Evolutionary conservation across 2,888 invertebrate genomes (phyloP), one percentile per base, ranked within the genome.

Genomic region (Sesia bembeciformis): DNA sequence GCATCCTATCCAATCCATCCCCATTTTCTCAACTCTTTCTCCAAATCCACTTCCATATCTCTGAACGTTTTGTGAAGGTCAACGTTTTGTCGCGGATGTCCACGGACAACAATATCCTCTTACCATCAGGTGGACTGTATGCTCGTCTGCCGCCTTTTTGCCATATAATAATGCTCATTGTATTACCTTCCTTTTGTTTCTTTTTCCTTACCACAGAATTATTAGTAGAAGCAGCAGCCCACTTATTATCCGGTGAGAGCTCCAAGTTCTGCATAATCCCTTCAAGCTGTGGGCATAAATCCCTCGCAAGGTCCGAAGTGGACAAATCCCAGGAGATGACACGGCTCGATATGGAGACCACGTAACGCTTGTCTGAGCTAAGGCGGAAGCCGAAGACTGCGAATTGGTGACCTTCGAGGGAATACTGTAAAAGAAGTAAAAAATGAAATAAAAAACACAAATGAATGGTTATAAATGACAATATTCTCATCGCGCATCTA

Each of bases 271-370:
- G 97, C 96, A 98, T 97, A 64, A 99, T 98, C 8, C 99, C 98
- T 73, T 97, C 97, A 38, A 98, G 94, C 56, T 90, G 90, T 1
- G 98, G 98, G 75, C 97, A 96, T 0, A 97, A 94, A 73, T 97
- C 97, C 40, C 98, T 90, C 0, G 98, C 96, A 74, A 98, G 91
- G 80, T 99, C 99, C 53, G 98, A 98, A 0, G 98, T 98, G 40
- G 96, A 95, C 40, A 99, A 82, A 84, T 99, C 98, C 95, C 98
- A 99, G 41, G 98, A 98, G 62, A 99, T 97, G 62, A 99, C 97
- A 64, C 97, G 92, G 70, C 98, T 99, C 3, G 98, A 98, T 66
- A 98, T 97, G 3, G 98, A 98, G 0, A 99, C 97, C 61, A 99
- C 95, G 80, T 97, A 97, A 40, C 97, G 93, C 68, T 93, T 94